Percentiles rank a stretch among this genome's conserved stretches.
Conservation (phyloP, 2,797 vertebrate species). For the Mormyrops boulengeri region DNA sequence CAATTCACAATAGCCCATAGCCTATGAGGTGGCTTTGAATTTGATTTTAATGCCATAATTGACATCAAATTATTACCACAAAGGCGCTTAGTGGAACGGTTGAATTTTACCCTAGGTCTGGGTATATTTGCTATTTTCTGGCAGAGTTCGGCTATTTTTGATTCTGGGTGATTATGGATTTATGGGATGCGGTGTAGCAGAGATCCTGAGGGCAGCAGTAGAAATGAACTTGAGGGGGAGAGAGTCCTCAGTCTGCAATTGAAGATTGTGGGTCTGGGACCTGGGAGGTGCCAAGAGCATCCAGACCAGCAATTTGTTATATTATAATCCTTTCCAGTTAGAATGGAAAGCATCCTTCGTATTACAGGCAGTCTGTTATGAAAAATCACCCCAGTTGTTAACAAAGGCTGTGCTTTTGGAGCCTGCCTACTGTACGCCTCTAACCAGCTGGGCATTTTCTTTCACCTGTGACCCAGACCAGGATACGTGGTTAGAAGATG, state of each 20-base stretch:
- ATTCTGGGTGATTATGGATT: not conserved
- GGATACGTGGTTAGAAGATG: not conserved
- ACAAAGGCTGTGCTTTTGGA: not conserved
- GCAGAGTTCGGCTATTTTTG: not conserved
- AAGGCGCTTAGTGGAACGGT: not conserved
- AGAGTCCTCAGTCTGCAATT: not conserved
- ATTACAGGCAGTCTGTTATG: not conserved
- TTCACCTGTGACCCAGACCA: not conserved
- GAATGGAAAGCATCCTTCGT: not conserved
- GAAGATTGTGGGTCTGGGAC: not conserved
- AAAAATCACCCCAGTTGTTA: not conserved
- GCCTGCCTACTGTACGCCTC: too few relatives aligned
- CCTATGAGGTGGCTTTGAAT: not conserved
- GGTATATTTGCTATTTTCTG: not conserved
- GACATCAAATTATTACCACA: slow-evolving; percentile 1
- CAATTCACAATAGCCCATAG: not conserved
- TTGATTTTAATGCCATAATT: not conserved
- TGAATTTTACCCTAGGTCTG: not conserved
- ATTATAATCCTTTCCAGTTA: not conserved
- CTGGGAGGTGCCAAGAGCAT: not conserved
- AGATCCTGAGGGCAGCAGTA: not conserved
- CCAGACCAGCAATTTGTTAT: not conserved
- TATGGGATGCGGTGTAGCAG: not conserved
- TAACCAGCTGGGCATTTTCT: not conserved
- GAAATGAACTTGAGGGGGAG: not conserved